phyloP scores from a whole-genome alignment of 2,113 vertebrate species.

The Hemicordylus capensis region DNA sequence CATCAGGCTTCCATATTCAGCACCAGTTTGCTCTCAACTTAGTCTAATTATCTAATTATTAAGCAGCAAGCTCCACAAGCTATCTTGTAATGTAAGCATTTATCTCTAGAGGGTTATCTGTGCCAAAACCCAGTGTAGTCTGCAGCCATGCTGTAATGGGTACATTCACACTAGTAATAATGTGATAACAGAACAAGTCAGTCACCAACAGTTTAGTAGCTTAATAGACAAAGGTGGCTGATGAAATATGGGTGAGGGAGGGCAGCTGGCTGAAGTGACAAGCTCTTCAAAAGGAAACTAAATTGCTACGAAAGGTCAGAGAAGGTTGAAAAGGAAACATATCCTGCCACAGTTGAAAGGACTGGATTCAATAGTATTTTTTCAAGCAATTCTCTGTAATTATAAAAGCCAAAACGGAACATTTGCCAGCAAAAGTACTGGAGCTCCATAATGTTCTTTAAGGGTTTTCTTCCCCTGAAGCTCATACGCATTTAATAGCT shows the following conservation, averaged over 20 bases:
- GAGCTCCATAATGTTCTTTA: no score
- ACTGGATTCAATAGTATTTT: background rate
- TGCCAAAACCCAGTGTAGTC: background rate
- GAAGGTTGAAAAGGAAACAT: background rate
- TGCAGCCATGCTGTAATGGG: background rate
- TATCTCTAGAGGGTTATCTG: background rate
- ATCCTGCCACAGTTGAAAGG: background rate
- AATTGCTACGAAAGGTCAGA: background rate
- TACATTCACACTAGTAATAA: background rate
- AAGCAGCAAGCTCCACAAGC: background rate
- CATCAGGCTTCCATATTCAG: background rate
- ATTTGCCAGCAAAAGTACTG: background rate
- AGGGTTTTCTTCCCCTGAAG: no score
- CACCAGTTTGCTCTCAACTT: background rate
- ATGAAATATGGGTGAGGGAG: background rate
- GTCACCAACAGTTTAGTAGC: background rate
- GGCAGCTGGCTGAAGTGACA: background rate
- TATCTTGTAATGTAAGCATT: background rate
- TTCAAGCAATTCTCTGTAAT: background rate
- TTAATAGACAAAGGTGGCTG: background rate
- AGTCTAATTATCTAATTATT: background rate
- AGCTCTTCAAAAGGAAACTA: background rate
- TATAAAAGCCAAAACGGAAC: background rate
- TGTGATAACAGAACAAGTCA: background rate
- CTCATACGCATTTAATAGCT: no score